Evolutionary conservation across 2,888 invertebrate genomes (phyloP).

Genomic region (Sipha maydis): DNA sequence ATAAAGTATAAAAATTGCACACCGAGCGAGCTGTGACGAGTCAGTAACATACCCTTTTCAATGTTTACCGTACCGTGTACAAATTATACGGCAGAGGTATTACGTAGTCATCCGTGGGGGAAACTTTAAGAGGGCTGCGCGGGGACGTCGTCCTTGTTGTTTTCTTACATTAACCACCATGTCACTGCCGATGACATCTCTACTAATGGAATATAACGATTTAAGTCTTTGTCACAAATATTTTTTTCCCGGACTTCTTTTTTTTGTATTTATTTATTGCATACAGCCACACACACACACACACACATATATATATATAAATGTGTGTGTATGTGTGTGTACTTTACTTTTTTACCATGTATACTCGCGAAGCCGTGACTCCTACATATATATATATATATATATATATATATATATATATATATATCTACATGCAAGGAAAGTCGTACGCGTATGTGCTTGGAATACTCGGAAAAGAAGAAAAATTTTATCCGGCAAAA

Average conservation of each 20-base stretch:
- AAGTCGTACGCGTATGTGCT: neutral
- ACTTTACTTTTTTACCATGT: neutral
- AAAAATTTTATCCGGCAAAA: neutral
- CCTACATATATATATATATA: neutral
- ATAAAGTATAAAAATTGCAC: slow-evolving; percentile 32
- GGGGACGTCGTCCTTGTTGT: slow-evolving; percentile 48
- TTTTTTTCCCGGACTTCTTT: neutral
- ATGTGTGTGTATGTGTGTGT: neutral
- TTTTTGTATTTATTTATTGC: neutral
- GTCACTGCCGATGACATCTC: slow-evolving; percentile 62
- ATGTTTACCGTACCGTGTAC: slow-evolving; percentile 61
- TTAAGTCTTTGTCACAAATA: slow-evolving; percentile 41
- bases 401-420: neutral
- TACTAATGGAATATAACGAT: slow-evolving; percentile 62
- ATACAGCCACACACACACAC: no score
- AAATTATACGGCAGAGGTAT: slow-evolving; percentile 62
- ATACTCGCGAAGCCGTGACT: no score
- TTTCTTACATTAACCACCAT: slow-evolving; percentile 60
- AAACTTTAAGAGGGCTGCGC: slow-evolving; percentile 58
- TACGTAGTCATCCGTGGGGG: slow-evolving; percentile 62
- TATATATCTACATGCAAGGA: neutral
- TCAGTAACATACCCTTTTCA: slow-evolving; percentile 62
- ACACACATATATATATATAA: neutral
- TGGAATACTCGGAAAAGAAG: neutral
- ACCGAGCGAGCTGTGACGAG: slow-evolving; percentile 44